Base-by-base conservation (phyloP, 2,888 invertebrate species). In the Drosophila bunnanda region DNA sequence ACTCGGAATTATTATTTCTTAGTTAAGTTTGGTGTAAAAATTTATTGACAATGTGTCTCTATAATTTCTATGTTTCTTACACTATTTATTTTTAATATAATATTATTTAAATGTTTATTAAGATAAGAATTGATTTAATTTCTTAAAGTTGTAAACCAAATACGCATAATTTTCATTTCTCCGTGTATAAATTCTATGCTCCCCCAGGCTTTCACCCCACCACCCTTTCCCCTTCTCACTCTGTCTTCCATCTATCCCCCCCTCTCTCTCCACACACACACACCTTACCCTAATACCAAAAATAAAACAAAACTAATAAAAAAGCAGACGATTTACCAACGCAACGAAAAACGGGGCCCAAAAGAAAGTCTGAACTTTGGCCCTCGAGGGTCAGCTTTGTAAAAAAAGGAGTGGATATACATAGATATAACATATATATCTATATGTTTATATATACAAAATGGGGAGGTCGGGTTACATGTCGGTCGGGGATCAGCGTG, bases 311-410 rank as follows among this genome's bases (percentile, higher is more conserved):
- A 68, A 68, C 69, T 68, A 67, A 67, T 67, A 67, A 64, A 65
- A 43, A 60, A 20, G 43, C 48, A 43, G 66, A 67, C 55, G 32
- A 38, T 56, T 67, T 88, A 86, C 89, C 89, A 84, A 88, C 89
- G 89, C 84, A 76, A 54, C 43, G 85, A 20, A 50, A 36, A 28
- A n/a, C 10, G 64, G 34, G 20, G 34, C 65, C 65, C 50, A 28
- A 39, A 70, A 71, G 71, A 72, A 72, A 72, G 71, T 72, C 65
- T 72, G 71, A 72, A 65, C 71, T 72, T 22, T 28, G 50, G 38
- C 73, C 65, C 65, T 66, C 20, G 34, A 41, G 55, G 38, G 34
- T 30, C 66, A 54, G 48, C 38, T 55, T 55, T 50, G 50, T 50
- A 50, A 50, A 48, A 30, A 17, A 17, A 36, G 41, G 50, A 34